Conservation (phyloP, 1,140 invertebrate genomes). For the Proctacanthus coquilletti region DNA sequence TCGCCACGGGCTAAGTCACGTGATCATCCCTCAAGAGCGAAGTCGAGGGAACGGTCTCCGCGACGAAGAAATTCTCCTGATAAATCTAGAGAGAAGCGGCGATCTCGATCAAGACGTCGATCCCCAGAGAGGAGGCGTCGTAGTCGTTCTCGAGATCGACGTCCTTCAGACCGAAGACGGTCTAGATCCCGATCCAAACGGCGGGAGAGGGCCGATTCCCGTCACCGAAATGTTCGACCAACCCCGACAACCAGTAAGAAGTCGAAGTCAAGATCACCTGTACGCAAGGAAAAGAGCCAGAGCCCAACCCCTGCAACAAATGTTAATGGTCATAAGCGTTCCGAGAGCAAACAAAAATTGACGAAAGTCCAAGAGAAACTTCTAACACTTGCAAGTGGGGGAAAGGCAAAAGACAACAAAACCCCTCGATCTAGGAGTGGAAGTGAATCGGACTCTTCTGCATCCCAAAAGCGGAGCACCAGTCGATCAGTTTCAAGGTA, state of each 20-base stretch:
- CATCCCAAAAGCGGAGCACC: background rate
- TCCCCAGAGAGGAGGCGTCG: slow-evolving; percentile 12
- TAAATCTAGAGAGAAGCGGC: slow-evolving; percentile 10
- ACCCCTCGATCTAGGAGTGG: background rate
- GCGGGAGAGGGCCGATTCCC: slow-evolving; percentile 13
- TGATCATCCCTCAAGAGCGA: slow-evolving; percentile 5
- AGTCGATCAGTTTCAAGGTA: background rate
- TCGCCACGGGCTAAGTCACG: slow-evolving; percentile 17
- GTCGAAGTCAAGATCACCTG: background rate
- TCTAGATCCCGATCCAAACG: slow-evolving; percentile 8
- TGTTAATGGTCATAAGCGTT: slow-evolving; percentile 1
- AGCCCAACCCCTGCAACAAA: slow-evolving; percentile 1
- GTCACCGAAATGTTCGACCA: background rate
- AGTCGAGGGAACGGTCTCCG: slow-evolving; percentile 2
- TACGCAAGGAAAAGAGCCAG: background rate
- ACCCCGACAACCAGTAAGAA: background rate
- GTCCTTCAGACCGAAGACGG: background rate
- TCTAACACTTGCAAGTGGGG: slow-evolving; percentile 7
- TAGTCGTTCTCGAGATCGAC: background rate
- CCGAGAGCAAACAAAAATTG: slow-evolving; percentile 4
- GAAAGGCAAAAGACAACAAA: background rate
- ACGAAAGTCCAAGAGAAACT: slow-evolving; percentile 10
- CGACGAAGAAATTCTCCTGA: slow-evolving; percentile 9
- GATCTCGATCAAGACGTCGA: slow-evolving; percentile 15
- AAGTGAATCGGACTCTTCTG: background rate